phyloP scores from a whole-genome alignment of 2,797 vertebrate genomes.

The Karalla daura region DNA sequence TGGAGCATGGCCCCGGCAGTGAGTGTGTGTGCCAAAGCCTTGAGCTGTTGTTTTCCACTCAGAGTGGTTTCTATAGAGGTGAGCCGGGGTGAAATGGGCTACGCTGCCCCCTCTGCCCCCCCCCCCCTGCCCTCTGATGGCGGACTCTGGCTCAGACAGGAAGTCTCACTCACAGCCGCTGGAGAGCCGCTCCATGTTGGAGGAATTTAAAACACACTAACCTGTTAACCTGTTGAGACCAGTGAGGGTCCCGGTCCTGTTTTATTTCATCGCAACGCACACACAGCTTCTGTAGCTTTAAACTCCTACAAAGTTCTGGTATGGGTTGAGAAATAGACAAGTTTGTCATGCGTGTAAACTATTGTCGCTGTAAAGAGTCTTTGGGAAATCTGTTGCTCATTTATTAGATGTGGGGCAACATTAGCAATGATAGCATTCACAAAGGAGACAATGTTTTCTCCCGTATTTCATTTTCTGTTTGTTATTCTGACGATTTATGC shows the following conservation, averaged over 20 bases:
- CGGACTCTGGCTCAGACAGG: slow-evolving; percentile 26
- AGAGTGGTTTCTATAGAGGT: slow-evolving; percentile 64
- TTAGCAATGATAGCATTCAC: slow-evolving; percentile 3
- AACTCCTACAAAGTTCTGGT: too few species aligned
- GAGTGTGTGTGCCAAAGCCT: slow-evolving; percentile 63
- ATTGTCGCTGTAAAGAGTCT: background rate
- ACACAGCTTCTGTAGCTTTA: too few species aligned
- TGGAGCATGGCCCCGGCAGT: slow-evolving; percentile 35
- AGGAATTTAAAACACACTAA: slow-evolving; percentile 5
- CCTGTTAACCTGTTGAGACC: too few species aligned
- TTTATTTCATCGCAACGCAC: background rate
- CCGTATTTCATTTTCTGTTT: too few species aligned
- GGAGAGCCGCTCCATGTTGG: slow-evolving; percentile 4
- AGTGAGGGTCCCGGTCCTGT: background rate
- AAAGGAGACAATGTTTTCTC: too few species aligned
- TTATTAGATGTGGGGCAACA: background rate
- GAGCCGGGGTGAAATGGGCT: slow-evolving; percentile 61
- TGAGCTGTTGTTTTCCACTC: slow-evolving; percentile 68
- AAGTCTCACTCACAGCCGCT: slow-evolving; percentile 15
- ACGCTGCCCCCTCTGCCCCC: slow-evolving; percentile 17
- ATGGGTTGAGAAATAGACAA: too few species aligned
- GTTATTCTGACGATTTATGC: too few species aligned
- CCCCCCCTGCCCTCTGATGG: slow-evolving; percentile 31
- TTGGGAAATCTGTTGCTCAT: background rate
- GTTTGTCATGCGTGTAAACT: background rate